Evolutionary conservation across 2,113 vertebrate genomes (phyloP).

Genomic region (Centropristis striata): DNA sequence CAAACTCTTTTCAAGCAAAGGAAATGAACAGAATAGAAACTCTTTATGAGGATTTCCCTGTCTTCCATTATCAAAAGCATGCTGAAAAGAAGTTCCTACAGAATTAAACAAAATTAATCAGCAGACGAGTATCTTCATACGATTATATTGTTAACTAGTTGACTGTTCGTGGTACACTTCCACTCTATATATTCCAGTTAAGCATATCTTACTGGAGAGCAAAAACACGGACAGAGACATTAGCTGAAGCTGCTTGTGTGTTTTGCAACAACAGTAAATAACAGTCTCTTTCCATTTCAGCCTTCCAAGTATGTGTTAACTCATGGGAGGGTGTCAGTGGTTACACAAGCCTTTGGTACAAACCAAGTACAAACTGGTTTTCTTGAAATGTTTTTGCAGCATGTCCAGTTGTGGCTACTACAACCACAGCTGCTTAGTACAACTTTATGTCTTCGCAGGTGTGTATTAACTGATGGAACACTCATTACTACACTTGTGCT

Average conservation of each 20-base stretch:
- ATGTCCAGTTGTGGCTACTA: not conserved
- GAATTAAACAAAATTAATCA: not conserved
- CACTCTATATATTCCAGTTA: not conserved
- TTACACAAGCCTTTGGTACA: slow-evolving; percentile 13
- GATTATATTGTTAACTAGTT: not conserved
- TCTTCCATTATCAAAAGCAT: not conserved
- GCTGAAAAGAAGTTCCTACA: not conserved
- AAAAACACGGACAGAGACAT: slow-evolving; percentile 11
- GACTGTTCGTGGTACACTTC: not conserved
- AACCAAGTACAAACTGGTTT: slow-evolving; percentile 1
- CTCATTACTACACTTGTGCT: not conserved
- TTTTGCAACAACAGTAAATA: not conserved
- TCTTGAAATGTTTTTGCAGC: not conserved
- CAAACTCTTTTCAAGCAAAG: not conserved
- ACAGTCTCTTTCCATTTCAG: not conserved
- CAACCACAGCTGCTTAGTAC: not conserved
- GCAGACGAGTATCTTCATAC: not conserved
- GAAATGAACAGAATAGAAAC: not conserved
- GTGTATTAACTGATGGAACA: not conserved
- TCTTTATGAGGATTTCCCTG: not conserved
- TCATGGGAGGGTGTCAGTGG: not conserved
- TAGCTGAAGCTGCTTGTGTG: slow-evolving; percentile 1
- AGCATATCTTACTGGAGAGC: slow-evolving; percentile 4
- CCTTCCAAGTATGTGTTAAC: not conserved
- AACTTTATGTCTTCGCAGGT: not conserved